Percentiles rank a stretch among this genome's conserved stretches.
Evolutionary conservation across 2,797 vertebrate species (phyloP).

Genomic region (Chelmon rostratus): DNA sequence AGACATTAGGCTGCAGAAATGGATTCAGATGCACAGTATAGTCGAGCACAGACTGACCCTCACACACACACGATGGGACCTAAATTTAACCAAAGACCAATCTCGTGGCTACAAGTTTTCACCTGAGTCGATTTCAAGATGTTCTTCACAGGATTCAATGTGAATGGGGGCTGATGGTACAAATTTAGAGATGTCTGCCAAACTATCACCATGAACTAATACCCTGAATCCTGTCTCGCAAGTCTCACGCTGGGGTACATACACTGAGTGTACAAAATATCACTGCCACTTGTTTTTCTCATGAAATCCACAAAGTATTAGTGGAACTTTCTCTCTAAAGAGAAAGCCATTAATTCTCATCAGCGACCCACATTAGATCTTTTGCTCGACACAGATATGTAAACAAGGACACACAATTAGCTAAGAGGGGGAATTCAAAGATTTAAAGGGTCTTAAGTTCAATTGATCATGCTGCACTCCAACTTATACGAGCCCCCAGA

Average conservation of each 20-base stretch:
- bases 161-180: not conserved
- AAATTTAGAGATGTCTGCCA: not conserved
- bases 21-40: slow-evolving; percentile 44
- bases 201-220: not conserved
- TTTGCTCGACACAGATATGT: not conserved
- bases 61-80: not conserved
- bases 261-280: not conserved
- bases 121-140: not conserved
- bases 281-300: not conserved
- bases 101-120: not conserved
- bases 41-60: slow-evolving; percentile 10
- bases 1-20: slow-evolving; percentile 29
- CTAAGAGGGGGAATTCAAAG: not conserved
- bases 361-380: not conserved
- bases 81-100: not conserved
- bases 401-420: not conserved
- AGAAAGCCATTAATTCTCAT: not conserved
- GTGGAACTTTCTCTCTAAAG: not conserved
- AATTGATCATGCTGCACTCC: slow-evolving; percentile 4
- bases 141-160: not conserved
- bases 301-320: not conserved
- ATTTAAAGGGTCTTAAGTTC: not conserved
- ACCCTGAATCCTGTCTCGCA: not conserved
- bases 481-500: not conserved
- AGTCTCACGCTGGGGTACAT: not conserved